phyloP scores from a whole-genome alignment of 2,113 vertebrate genomes.

The Hydrolagus affinis region DNA sequence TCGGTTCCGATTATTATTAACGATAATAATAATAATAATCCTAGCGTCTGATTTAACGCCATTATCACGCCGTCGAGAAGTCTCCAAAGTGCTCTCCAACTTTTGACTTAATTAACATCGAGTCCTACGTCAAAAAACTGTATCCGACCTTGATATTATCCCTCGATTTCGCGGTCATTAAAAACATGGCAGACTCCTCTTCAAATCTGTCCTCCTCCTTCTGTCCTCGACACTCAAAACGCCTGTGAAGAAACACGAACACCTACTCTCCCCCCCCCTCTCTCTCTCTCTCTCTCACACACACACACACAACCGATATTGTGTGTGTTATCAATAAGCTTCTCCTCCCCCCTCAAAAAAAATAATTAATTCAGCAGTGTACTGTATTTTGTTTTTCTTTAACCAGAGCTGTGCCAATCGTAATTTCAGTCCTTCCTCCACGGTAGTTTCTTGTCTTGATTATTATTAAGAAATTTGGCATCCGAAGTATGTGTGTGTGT shows the following conservation, averaged over 20 bases:
- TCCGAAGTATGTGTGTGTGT: neutral
- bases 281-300: too few relatives aligned
- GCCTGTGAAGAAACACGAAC: neutral
- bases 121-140: conserved; percentile 6
- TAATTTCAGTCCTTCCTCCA: neutral
- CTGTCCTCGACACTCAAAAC: neutral
- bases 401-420: neutral
- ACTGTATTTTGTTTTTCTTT: too few relatives aligned
- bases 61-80: too few relatives aligned
- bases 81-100: too few relatives aligned
- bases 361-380: too few relatives aligned
- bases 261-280: neutral
- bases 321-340: too few relatives aligned
- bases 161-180: conserved; percentile 12
- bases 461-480: conserved; percentile 29
- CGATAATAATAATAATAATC: too few relatives aligned
- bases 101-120: neutral
- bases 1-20: neutral
- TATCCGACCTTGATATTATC: neutral
- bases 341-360: too few relatives aligned
- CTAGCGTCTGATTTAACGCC: too few relatives aligned
- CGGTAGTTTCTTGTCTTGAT: too few relatives aligned
- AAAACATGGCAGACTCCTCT: neutral
- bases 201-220: neutral
- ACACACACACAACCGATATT: too few relatives aligned